Evolutionary conservation across 2,797 vertebrate genomes (phyloP), one percentile per base, ranked within the genome.

Genomic region (Acanthurus leucopareius): DNA sequence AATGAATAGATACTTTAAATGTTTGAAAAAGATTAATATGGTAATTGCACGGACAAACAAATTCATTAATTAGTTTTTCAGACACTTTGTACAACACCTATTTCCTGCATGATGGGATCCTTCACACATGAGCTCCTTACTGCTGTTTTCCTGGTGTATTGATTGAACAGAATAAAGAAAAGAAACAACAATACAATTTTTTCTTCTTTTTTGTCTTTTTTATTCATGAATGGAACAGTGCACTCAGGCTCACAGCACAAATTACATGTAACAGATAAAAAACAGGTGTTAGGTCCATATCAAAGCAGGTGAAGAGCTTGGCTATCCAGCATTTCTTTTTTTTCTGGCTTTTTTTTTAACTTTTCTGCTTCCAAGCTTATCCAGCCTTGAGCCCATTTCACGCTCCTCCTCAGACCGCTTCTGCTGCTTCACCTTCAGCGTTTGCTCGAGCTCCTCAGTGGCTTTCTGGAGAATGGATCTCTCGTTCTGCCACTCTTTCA

Each of bases 21-120:
- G 57, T 56, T 72, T 76, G 64, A 74, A 71, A 65, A 8, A 56
- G 74, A 86, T 54, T 28, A 38, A 72, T 58, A 38, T 3, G 15
- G 47, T 58, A 47, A 48, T 25, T 5, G 6, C 2, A 25, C 14
- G 20, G 14, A 28, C 52, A 72, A 48, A 44, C 28, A 38, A n/a
- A 70, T 4, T 0, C 45, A 83, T 53, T 54, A 69, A 87, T 86
- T 62, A 0, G 7, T 19, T 35, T 62, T 44, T 56, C 16, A 73
- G 70, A 49, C 42, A 10, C 32, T 19, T 48, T 56, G 49, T 35
- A 7, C 7, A 42, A 42, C 40, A 42, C 40, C 40, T 13, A 42
- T 42, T 42, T 42, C 3, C 2, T 42, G 40, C 40, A 42, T 42
- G 40, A 42, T 42, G 40, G 40, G 9, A 42, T 42, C 2, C 40